These are phyloP conservation scores for Xestoiulus laeticollis DNA, from an alignment of 2,888 invertebrate species.

Conservation along the genomic window DNA sequence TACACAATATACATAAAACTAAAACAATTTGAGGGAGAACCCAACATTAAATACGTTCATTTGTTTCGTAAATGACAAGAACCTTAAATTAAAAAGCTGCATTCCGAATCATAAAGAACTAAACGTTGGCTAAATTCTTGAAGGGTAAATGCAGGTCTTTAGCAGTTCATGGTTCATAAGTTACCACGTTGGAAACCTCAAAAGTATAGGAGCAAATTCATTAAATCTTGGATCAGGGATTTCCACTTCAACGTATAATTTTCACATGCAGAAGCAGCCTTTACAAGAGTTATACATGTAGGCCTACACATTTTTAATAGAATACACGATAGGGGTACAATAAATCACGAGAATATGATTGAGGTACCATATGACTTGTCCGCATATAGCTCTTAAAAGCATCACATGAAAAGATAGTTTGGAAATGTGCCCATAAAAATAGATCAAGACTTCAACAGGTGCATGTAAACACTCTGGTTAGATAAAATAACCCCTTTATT, in stretches of 20 bases:
- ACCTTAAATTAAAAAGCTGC: background rate
- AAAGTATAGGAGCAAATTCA: background rate
- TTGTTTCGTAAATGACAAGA: background rate
- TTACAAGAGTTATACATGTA: background rate
- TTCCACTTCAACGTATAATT: background rate
- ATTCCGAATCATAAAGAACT: background rate
- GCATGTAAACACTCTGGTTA: background rate
- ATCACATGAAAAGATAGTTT: background rate
- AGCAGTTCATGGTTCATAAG: background rate
- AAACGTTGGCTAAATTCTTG: background rate
- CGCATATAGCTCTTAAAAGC: background rate
- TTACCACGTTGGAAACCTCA: background rate
- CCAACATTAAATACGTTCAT: conserved; percentile 2
- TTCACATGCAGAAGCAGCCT: background rate
- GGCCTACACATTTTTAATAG: background rate
- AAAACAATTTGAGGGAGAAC: conserved; percentile 7
- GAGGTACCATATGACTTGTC: background rate
- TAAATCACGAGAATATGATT: background rate
- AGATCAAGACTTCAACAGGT: background rate
- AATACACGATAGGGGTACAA: too few species aligned
- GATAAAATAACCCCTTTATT: background rate
- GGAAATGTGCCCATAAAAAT: background rate
- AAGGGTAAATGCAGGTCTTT: background rate
- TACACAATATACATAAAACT: background rate
- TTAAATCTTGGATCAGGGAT: background rate